These are phyloP conservation scores for Galeruca laticollis DNA, from an alignment of 2,888 invertebrate species.

Conservation along the genomic window DNA sequence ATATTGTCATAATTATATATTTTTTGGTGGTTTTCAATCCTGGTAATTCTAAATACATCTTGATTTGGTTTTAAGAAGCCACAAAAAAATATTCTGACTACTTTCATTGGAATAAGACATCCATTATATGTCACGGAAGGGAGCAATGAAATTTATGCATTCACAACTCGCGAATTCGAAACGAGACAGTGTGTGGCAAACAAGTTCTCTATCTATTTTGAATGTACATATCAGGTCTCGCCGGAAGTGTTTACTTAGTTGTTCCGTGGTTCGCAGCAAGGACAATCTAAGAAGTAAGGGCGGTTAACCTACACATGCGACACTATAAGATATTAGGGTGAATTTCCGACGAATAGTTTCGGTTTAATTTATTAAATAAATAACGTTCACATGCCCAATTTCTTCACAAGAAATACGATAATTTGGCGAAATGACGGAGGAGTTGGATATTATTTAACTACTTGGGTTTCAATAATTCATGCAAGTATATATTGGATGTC, in stretches of 20 bases:
- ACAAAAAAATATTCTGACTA: too few relatives aligned
- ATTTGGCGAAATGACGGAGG: slow-evolving; percentile 15
- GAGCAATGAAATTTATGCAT: neutral
- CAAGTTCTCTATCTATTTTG: slow-evolving; percentile 17
- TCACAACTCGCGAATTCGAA: neutral
- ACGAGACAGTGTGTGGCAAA: slow-evolving; percentile 4
- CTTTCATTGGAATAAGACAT: neutral
- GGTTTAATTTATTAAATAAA: slow-evolving; percentile 33
- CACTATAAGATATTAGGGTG: slow-evolving; percentile 35
- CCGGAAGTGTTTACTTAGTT: slow-evolving; percentile 17
- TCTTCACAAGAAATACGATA: slow-evolving; percentile 23
- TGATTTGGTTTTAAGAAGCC: too few relatives aligned
- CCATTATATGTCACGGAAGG: neutral
- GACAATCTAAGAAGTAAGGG: slow-evolving; percentile 26
- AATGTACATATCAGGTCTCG: slow-evolving; percentile 14
- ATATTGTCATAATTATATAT: too few relatives aligned
- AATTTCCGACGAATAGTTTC: slow-evolving; percentile 32
- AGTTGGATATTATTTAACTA: slow-evolving; percentile 4
- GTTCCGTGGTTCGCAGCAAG: slow-evolving; percentile 15
- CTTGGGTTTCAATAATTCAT: too few relatives aligned
- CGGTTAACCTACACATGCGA: slow-evolving; percentile 36
- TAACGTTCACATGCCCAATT: slow-evolving; percentile 20
- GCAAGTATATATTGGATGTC: too few relatives aligned
- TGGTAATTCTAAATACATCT: too few relatives aligned
- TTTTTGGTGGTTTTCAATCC: too few relatives aligned